Base-by-base conservation (phyloP, 2,113 vertebrate species). In the Strix uralensis region DNA sequence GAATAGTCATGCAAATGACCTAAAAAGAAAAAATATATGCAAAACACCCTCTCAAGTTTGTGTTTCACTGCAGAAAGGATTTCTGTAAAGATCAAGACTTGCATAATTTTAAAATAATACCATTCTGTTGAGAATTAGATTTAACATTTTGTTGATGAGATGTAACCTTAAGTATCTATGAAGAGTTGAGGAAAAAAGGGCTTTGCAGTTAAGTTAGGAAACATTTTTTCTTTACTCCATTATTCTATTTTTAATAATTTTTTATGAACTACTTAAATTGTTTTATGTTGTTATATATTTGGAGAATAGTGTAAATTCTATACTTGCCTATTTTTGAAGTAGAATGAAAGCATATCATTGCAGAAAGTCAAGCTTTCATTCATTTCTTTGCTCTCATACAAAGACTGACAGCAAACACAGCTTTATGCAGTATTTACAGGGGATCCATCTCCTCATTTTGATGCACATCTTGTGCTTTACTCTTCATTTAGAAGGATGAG, bases 1-100 rank as follows among this genome's bases (percentile, higher is more conserved):
- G 94, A 97, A 65, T 54, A 98, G 38, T 89, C 30, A 44, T 47
- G 51, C 52, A 88, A 79, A 83, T 74, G 34, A 63, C 44, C 59
- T 62, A 73, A 57, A 79, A 69, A 86, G 42, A 81, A 82, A 77
- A 59, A 81, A 49, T 7, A 52, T 15, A 23, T 15, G 32, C 54
- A 70, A 67, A 81, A 49, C 42, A 52, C 19, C 25, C 51, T 49
- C 19, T 79, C 20, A 73, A 27, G 49, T 94, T 57, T 10, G 11
- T 44, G 51, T 63, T 73, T 92, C 59, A 67, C 22, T 86, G 36
- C 70, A 86, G 54, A 71, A 84, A 61, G 52, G n/a, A 71, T 34
- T 69, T 91, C 36, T 51, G 14, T 62, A 73, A 90, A 65, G 66
- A 71, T 51, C 19, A 67, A 54, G 54, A 86, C 13, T 36, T 70